phyloP scores from a whole-genome alignment of 2,888 invertebrate genomes.

The Mongoloraphidia duomilia region DNA sequence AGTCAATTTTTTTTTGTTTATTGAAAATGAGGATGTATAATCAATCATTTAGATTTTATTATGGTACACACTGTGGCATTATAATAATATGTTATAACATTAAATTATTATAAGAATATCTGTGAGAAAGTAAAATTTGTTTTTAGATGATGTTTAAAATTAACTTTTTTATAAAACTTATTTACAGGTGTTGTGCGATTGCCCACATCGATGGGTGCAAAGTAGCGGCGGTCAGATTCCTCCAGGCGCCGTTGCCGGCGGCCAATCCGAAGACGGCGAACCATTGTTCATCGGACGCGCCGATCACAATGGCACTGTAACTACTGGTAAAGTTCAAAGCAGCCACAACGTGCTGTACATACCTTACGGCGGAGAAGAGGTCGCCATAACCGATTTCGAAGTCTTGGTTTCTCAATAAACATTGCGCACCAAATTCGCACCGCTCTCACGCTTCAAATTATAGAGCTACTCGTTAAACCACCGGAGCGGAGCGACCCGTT shows the following conservation, averaged over 20 bases:
- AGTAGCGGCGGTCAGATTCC: conserved; percentile 49
- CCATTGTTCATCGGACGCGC: conserved; percentile 65
- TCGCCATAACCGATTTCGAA: conserved; percentile 70
- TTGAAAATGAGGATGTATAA: too few species aligned
- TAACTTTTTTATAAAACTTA: background rate
- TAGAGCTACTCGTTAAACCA: too few species aligned
- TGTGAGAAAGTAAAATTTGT: background rate
- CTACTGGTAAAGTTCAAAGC: conserved; percentile 71
- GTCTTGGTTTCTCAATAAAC: conserved; percentile 40
- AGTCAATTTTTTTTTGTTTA: too few species aligned
- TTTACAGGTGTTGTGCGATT: conserved; percentile 28
- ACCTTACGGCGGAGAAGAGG: conserved; percentile 65
- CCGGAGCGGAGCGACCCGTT: too few species aligned
- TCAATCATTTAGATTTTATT: too few species aligned
- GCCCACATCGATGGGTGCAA: conserved; percentile 37
- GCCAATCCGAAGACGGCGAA: conserved; percentile 63
- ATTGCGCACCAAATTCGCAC: too few species aligned
- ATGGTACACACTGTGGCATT: too few species aligned
- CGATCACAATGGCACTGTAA: conserved; percentile 58
- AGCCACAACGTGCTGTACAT: conserved; percentile 74
- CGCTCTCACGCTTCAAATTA: too few species aligned
- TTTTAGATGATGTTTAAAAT: background rate
- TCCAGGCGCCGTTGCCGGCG: conserved; percentile 53
- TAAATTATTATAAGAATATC: background rate
- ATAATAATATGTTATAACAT: background rate